phyloP scores from a whole-genome alignment of 2,797 vertebrate genomes.

The Merluccius polli region DNA sequence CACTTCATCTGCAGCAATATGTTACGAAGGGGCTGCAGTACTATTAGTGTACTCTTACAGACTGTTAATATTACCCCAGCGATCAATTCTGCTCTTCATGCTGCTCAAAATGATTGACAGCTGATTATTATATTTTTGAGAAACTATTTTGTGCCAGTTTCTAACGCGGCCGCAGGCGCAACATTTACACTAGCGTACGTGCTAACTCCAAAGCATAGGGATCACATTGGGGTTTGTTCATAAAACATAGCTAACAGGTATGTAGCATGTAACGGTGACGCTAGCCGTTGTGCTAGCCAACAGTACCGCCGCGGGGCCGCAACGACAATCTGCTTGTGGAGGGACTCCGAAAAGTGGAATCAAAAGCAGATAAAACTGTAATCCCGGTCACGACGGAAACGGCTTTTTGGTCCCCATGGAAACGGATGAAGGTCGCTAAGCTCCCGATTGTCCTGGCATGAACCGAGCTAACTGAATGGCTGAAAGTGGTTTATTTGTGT shows the following conservation, averaged over 20 bases:
- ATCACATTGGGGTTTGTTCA: neutral
- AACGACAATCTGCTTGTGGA: constrained; percentile 24
- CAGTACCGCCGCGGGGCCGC: constrained; percentile 16
- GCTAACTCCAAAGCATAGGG: neutral
- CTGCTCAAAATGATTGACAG: neutral
- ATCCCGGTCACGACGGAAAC: constrained; percentile 65
- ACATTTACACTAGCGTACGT: neutral
- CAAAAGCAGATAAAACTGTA: constrained; percentile 65
- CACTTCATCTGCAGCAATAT: neutral
- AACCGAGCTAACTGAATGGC: constrained; percentile 38
- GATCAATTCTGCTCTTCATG: neutral
- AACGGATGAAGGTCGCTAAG: constrained; percentile 58
- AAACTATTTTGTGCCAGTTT: neutral
- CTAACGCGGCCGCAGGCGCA: neutral
- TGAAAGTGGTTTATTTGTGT: no score
- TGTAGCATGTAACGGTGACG: constrained; percentile 17
- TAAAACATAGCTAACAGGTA: neutral
- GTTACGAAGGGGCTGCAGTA: neutral
- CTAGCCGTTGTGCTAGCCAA: constrained; percentile 10
- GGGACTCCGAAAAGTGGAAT: constrained; percentile 28
- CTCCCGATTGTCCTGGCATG: constrained; percentile 37
- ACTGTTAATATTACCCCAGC: neutral
- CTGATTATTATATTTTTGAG: neutral
- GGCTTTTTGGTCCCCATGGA: constrained; percentile 62
- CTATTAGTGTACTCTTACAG: neutral